These are phyloP conservation scores for Drosophila ananassae DNA, from an alignment of 1,140 invertebrate genomes.

Conservation along the genomic window DNA sequence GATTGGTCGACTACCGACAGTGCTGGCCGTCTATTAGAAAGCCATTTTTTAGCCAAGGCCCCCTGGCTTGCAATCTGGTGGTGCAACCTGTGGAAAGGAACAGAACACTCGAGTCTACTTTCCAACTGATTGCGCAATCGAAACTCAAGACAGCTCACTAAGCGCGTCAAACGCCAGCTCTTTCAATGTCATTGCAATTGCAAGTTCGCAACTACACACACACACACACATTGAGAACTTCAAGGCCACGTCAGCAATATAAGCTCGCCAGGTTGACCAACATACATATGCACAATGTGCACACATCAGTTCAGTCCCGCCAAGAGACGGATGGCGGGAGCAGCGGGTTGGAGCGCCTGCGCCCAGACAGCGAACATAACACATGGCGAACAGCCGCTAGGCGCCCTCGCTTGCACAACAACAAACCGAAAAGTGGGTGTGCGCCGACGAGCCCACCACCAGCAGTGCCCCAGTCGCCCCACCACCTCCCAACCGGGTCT, in stretches of 20 bases:
- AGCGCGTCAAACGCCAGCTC: conserved; percentile 54
- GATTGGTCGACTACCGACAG: conserved; percentile 26
- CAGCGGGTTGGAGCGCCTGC: conserved; percentile 3
- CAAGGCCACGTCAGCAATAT: conserved; percentile 55
- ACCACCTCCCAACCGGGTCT: conserved; percentile 7
- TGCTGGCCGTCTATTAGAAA: conserved; percentile 44
- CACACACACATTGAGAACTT: conserved; percentile 22
- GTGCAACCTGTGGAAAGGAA: conserved; percentile 39
- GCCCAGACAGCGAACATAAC: conserved; percentile 13
- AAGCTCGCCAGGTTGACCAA: conserved; percentile 59
- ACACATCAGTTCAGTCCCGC: conserved; percentile 17
- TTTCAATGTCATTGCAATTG: conserved; percentile 76
- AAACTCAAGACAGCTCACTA: conserved; percentile 13
- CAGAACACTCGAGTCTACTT: conserved; percentile 22
- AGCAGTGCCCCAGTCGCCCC: conserved; percentile 12
- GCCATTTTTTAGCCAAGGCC: conserved; percentile 36
- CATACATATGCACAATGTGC: conserved; percentile 22
- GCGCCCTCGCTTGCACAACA: conserved; percentile 56
- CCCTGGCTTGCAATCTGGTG: conserved; percentile 61
- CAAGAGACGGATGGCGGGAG: conserved; percentile 3
- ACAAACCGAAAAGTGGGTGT: conserved; percentile 67
- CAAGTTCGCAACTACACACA: conserved; percentile 40
- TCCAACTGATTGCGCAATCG: conserved; percentile 59
- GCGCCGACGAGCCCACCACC: conserved; percentile 67
- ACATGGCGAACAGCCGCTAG: conserved; percentile 51